Conservation (phyloP, 2,113 vertebrate genomes). For the Onychostruthus taczanowskii region DNA sequence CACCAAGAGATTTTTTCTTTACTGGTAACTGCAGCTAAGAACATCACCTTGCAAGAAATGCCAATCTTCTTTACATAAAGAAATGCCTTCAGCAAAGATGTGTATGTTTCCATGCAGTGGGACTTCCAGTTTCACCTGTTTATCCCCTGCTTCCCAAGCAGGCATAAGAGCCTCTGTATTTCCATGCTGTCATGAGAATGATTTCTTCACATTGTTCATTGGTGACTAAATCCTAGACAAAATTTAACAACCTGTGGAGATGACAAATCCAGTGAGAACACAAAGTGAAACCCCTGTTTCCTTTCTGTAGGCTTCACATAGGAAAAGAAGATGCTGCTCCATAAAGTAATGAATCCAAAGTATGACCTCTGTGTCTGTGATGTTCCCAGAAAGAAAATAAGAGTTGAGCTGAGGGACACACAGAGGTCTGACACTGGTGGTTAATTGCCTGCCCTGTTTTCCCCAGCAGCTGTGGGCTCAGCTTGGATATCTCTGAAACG, state of each 20-base stretch:
- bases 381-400: background rate
- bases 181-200: background rate
- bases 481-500: background rate
- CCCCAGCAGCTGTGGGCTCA: background rate
- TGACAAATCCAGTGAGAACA: background rate
- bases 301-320: background rate
- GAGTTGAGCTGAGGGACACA: background rate
- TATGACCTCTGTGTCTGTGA: background rate
- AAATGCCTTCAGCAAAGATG: background rate
- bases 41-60: background rate
- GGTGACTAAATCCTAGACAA: background rate
- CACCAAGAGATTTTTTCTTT: background rate
- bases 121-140: background rate
- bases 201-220: background rate
- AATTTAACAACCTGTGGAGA: background rate
- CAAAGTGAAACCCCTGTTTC: background rate
- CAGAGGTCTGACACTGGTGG: background rate
- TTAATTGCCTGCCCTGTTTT: background rate
- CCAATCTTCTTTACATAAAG: background rate
- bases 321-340: background rate
- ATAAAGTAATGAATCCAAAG: background rate
- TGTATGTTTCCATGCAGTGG: background rate
- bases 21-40: background rate
- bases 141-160: background rate
- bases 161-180: background rate